A percentile compares a stretch with the other conserved stretches of the same genome.
phyloP scores from a whole-genome alignment of 1,140 invertebrate genomes.

The Hyles vespertilio region DNA sequence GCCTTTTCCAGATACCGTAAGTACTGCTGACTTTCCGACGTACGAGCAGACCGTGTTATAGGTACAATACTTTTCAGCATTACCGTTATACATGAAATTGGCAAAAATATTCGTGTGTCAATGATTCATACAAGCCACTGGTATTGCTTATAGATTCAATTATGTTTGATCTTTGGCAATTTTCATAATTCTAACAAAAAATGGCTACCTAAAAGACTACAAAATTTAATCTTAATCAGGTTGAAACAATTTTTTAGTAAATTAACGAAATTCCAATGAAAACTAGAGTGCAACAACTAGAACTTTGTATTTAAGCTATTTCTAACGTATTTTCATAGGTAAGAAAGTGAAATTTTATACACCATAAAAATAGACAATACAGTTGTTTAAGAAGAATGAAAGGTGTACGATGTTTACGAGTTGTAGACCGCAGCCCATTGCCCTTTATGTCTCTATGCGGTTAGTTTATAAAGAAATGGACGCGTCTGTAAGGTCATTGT shows the following conservation, averaged over 20 bases:
- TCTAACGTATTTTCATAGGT: not conserved
- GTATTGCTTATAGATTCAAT: not conserved
- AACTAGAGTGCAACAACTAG: no score
- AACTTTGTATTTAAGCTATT: not conserved
- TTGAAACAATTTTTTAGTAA: no score
- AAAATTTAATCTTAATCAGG: no score
- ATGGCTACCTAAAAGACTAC: no score
- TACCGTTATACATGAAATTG: not conserved
- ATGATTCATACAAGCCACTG: not conserved
- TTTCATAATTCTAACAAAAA: no score
- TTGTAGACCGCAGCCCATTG: conserved; percentile 30
- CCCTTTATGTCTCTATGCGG: conserved; percentile 37
- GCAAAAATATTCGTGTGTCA: not conserved
- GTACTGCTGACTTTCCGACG: conserved; percentile 34
- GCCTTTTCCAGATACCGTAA: conserved; percentile 73
- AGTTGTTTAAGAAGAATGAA: conserved; percentile 36
- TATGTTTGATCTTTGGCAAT: no score
- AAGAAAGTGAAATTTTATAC: conserved; percentile 33
- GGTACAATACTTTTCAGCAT: no score
- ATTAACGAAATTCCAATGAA: no score
- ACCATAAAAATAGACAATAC: conserved; percentile 45
- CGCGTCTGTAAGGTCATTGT: no score
- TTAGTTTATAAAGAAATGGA: conserved; percentile 27
- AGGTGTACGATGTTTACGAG: conserved; percentile 49
- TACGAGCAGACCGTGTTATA: not conserved